Percentiles rank a stretch among this genome's conserved stretches.
Evolutionary conservation across 2,888 invertebrate species (phyloP).

Genomic region (Eupithecia centaureata): DNA sequence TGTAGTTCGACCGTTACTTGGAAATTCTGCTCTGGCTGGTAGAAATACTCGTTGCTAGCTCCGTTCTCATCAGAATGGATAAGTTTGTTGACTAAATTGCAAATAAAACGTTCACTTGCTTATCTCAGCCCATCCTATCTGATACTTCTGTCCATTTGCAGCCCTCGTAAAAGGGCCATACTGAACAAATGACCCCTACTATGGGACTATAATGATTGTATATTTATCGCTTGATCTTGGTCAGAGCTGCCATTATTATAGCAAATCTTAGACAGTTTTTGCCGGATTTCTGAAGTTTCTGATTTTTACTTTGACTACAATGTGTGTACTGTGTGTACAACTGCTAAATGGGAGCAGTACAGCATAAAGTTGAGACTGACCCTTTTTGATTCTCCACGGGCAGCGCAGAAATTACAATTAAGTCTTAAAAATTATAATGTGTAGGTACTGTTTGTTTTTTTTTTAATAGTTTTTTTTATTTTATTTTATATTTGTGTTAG

Average conservation of each 20-base stretch:
- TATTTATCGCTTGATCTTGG: constrained; percentile 39
- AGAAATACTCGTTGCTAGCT: neutral
- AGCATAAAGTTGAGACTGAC: no score
- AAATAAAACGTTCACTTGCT: constrained; percentile 65
- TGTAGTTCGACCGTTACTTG: neutral
- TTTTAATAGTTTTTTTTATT: no score
- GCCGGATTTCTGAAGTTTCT: neutral
- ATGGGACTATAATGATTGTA: constrained; percentile 34
- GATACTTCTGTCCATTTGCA: constrained; percentile 58
- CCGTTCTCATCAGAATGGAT: neutral
- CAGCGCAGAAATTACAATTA: no score
- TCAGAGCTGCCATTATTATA: neutral
- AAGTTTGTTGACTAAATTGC: constrained; percentile 47
- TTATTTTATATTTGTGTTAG: no score
- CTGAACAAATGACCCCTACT: constrained; percentile 49
- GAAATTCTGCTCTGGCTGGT: neutral
- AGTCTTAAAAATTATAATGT: no score
- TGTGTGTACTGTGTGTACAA: no score
- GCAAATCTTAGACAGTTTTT: neutral
- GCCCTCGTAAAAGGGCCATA: constrained; percentile 57
- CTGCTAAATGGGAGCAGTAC: no score
- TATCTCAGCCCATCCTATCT: constrained; percentile 60
- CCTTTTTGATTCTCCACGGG: no score
- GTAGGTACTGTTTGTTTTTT: no score
- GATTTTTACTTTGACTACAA: constrained; percentile 13